These are phyloP conservation scores for Heliocidaris tuberculata DNA, from an alignment of 35 echinoderm and acorn worm species.

Conservation along the genomic window DNA sequence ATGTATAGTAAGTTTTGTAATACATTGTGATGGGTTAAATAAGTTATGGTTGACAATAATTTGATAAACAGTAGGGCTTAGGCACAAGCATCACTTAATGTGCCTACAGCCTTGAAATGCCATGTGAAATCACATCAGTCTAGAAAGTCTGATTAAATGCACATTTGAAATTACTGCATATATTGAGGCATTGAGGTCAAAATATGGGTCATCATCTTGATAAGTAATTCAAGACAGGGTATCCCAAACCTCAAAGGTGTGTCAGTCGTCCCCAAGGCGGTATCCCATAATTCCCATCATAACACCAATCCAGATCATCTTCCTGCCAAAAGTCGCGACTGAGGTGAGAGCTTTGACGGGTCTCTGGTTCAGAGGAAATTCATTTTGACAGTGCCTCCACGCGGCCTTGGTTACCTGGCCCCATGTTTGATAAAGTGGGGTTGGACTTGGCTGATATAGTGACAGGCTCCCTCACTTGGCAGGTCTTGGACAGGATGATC, in stretches of 20 bases:
- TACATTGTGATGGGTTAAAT: too few relatives aligned
- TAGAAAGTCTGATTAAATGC: neutral
- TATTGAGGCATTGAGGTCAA: neutral
- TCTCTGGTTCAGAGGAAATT: neutral
- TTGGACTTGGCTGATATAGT: neutral
- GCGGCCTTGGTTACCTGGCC: neutral
- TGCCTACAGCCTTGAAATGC: neutral
- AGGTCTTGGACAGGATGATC: neutral
- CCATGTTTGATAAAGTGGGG: neutral
- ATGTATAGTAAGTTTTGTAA: too few relatives aligned
- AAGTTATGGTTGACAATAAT: neutral
- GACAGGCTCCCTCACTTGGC: neutral
- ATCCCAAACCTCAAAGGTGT: neutral
- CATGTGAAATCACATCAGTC: neutral
- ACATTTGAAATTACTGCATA: neutral
- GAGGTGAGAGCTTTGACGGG: slow-evolving; percentile 6
- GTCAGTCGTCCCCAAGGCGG: neutral
- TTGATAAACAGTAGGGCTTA: neutral
- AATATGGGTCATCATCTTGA: neutral
- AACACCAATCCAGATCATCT: neutral
- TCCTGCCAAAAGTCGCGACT: neutral
- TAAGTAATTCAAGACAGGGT: neutral
- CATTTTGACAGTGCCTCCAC: neutral
- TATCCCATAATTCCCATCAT: neutral
- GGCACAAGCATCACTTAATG: neutral